Evolutionary conservation across 2,888 invertebrate genomes (phyloP), one percentile per base, ranked within the genome.

Genomic region (Cremastobaeus sp.): DNA sequence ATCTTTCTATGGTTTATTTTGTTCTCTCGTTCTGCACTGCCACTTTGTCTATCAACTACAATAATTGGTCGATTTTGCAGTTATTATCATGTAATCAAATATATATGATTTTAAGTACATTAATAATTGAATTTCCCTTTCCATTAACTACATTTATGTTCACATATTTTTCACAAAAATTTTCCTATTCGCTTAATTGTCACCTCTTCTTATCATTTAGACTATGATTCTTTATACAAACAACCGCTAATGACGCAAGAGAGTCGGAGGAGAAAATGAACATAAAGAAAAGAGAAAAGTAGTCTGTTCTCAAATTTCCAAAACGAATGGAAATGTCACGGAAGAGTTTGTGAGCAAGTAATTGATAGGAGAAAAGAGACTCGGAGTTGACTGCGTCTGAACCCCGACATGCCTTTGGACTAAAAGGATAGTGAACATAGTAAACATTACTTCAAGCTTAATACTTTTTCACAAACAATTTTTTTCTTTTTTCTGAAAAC

Each of bases 131-230:
- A 59, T 59, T 66, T 47, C 48, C 45, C 47, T 43, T 48, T 32
- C 17, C 50, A 57, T 43, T 28, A 32, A 41, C 39, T 35, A 59
- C 18, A 21, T 3, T 34, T 12, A 55, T 62, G 3, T 39, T 72
- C 64, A 65, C 59, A 57, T 20, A 72, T 59, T 72, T 72, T 59
- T 65, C 59, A 72, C 47, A 65, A 72, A 65, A 65, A 59, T 65
- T 72, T 65, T 59, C 59, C 54, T 57, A 50, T 55, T 64, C 45
- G 35, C 35, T 64, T 37, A 69, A 54, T 32, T 12, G 37, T 60
- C 54, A 50, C 25, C 30, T 52, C 17, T 47, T 18, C 20, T 65
- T 57, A 50, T 64, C 18, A 52, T 57, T 64, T 52, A 64, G 18
- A 64, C 57, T 65, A 64, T 43, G 12, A 52, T 52, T 50, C 59